phyloP scores from a whole-genome alignment of 2,797 vertebrate species.

The Telmatherina bonti region DNA sequence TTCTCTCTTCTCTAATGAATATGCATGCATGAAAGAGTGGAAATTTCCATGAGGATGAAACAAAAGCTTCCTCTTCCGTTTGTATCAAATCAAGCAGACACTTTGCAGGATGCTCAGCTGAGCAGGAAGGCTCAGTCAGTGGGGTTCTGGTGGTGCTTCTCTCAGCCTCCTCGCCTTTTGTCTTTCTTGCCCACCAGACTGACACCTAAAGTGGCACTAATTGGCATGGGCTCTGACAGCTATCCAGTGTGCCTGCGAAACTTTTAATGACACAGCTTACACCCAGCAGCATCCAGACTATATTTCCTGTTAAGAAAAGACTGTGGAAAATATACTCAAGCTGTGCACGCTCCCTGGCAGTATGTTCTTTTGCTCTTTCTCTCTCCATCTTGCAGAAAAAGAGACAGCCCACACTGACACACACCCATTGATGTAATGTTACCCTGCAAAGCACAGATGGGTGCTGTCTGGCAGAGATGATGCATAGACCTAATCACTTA shows the following conservation, averaged over 20 bases:
- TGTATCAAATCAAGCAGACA: conserved; percentile 36
- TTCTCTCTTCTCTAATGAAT: conserved; percentile 7
- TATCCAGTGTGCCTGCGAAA: conserved; percentile 73
- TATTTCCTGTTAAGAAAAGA: conserved; percentile 58
- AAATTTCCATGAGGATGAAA: conserved; percentile 43
- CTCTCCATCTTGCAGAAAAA: conserved; percentile 49
- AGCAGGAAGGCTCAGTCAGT: conserved; percentile 69
- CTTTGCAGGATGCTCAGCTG: conserved; percentile 69
- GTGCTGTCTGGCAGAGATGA: conserved; percentile 72
- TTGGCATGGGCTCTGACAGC: conserved; percentile 83
- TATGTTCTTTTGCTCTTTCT: conserved; percentile 43
- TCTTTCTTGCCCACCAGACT: conserved; percentile 74
- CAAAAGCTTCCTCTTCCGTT: conserved; percentile 41
- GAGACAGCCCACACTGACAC: conserved; percentile 54
- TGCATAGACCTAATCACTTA: conserved; percentile 64
- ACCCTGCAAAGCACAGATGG: conserved; percentile 69
- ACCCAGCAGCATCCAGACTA: conserved; percentile 69
- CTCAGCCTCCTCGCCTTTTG: conserved; percentile 56
- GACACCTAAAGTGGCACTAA: conserved; percentile 85
- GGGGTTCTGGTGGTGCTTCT: conserved; percentile 65
- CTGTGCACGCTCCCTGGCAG: conserved; percentile 64
- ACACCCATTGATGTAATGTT: conserved; percentile 48
- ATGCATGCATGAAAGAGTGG: conserved; percentile 35
- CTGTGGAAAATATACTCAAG: conserved; percentile 70
- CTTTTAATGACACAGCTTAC: conserved; percentile 80